phyloP scores from a whole-genome alignment of 2,113 vertebrate species.

The Engystomops pustulosus region DNA sequence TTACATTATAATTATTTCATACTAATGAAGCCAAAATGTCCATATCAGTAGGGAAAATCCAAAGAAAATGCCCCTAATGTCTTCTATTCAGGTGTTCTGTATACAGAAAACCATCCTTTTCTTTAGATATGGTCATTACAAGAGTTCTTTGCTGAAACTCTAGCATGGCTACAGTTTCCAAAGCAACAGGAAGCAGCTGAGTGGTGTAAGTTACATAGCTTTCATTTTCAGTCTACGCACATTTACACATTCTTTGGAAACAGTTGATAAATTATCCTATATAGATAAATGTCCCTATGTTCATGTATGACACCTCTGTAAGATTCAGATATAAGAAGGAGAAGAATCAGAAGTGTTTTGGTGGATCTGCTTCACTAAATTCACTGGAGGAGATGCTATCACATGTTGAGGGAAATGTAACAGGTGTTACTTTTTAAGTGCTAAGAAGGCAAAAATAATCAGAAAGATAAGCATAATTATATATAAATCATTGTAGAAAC shows the following conservation, averaged over 20 bases:
- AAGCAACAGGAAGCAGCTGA: conserved; percentile 62
- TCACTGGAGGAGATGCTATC: conserved; percentile 69
- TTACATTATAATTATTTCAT: background rate
- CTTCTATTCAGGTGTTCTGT: background rate
- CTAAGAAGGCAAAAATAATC: background rate
- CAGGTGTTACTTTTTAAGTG: conserved; percentile 66
- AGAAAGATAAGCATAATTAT: no score
- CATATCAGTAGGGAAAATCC: background rate
- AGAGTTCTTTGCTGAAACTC: conserved; percentile 66
- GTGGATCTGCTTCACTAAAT: conserved; percentile 60
- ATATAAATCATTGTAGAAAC: no score
- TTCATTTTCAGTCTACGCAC: conserved; percentile 33
- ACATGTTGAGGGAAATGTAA: conserved; percentile 60
- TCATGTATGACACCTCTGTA: conserved; percentile 24
- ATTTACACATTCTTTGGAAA: conserved; percentile 31
- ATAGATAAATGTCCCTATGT: conserved; percentile 40
- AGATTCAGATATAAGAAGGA: conserved; percentile 13
- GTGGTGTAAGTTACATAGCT: conserved; percentile 50
- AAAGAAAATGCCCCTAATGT: background rate
- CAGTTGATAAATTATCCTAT: conserved; percentile 59
- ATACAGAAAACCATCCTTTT: conserved; percentile 65
- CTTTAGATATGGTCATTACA: conserved; percentile 59
- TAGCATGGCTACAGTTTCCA: conserved; percentile 72
- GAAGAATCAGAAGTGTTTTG: conserved; percentile 59
- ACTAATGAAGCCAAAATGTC: background rate